phyloP scores from a whole-genome alignment of 2,888 invertebrate genomes.

The Yponomeuta evonymella region DNA sequence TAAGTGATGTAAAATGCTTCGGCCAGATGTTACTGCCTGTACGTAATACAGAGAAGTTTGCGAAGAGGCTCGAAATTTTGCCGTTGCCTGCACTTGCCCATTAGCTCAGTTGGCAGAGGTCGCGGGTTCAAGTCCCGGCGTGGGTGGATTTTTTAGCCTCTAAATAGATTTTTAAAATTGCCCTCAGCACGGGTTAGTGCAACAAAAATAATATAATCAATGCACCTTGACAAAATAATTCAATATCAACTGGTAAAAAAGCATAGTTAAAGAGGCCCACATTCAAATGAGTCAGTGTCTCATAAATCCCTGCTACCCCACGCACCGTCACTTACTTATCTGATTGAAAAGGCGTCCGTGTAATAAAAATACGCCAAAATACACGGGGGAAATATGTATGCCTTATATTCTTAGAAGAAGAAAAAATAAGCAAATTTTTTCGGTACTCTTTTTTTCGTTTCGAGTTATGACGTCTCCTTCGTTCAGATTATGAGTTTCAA shows the following conservation, averaged over 20 bases:
- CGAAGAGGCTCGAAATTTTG: too few species aligned
- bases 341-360: slow-evolving; percentile 41
- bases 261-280: slow-evolving; percentile 5
- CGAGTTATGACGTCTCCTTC: slow-evolving; percentile 34
- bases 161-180: too few species aligned
- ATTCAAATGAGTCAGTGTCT: slow-evolving; percentile 5
- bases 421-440: slow-evolving; percentile 28
- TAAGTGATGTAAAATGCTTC: too few species aligned
- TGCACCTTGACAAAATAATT: neutral
- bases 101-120: too few species aligned
- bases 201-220: too few species aligned
- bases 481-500: slow-evolving; percentile 13
- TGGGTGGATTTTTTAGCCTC: too few species aligned
- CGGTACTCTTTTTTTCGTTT: slow-evolving; percentile 41
- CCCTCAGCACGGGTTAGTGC: too few species aligned
- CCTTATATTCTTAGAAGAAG: neutral
- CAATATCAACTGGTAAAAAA: neutral
- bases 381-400: slow-evolving; percentile 58
- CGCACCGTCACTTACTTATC: slow-evolving; percentile 41
- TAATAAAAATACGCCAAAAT: slow-evolving; percentile 48
- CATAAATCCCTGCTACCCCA: slow-evolving; percentile 13
- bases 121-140: too few species aligned
- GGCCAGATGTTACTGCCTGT: too few species aligned
- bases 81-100: too few species aligned
- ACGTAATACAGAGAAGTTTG: too few species aligned